Conservation (phyloP, 1,140 invertebrate genomes). For the Drosophila persimilis region DNA sequence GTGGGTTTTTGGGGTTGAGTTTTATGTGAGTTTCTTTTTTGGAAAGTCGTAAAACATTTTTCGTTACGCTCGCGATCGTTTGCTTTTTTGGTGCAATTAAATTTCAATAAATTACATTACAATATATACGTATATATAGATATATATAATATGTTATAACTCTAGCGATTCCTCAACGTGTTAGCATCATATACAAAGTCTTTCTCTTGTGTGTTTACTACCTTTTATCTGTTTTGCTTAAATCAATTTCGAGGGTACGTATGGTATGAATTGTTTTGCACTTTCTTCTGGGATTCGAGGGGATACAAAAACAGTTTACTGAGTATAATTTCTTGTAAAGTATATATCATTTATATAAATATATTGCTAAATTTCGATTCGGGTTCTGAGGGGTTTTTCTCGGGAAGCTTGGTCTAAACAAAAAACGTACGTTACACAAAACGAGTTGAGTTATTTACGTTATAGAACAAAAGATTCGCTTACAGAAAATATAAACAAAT, state of each 20-base stretch:
- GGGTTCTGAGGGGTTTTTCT: conserved; percentile 26
- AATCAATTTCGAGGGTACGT: conserved; percentile 69
- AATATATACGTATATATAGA: conserved; percentile 25
- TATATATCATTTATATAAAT: conserved; percentile 57
- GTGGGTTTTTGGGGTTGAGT: conserved; percentile 31
- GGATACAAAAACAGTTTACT: conserved; percentile 54
- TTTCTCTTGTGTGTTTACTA: conserved; percentile 63
- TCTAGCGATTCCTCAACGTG: conserved; percentile 59
- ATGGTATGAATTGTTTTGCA: conserved; percentile 35
- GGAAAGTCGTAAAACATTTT: conserved; percentile 68
- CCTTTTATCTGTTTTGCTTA: conserved; percentile 32
- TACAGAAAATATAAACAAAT: conserved; percentile 54
- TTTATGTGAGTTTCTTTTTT: conserved; percentile 23
- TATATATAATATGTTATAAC: conserved; percentile 51
- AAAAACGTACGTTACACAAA: conserved; percentile 61
- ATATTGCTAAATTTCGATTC: conserved; percentile 62
- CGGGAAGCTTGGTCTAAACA: conserved; percentile 47
- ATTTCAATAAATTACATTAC: conserved; percentile 77
- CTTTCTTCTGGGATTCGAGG: conserved; percentile 24
- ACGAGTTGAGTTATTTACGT: conserved; percentile 48
- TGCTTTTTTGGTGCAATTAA: conserved; percentile 72
- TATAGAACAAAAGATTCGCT: conserved; percentile 55
- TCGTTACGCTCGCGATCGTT: conserved; percentile 12
- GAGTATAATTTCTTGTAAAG: conserved; percentile 70
- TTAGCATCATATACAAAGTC: conserved; percentile 80